Evolutionary conservation across 2,888 invertebrate species (phyloP).

Genomic region (Hypercompe scribonia): DNA sequence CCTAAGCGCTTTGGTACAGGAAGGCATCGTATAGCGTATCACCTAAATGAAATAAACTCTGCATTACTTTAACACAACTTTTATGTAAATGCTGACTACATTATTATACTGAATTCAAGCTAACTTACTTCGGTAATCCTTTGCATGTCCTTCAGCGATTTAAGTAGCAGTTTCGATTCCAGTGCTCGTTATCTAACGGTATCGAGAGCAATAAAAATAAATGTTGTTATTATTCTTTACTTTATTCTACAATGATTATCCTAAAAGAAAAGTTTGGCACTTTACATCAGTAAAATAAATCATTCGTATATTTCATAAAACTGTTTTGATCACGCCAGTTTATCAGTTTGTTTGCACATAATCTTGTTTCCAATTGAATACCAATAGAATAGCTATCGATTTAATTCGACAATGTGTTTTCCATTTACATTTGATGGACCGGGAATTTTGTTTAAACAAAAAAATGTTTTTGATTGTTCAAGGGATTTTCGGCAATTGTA

Average conservation of each 20-base stretch:
- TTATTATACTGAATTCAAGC: slow-evolving; percentile 25
- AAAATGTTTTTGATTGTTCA: slow-evolving; percentile 4
- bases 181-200: slow-evolving; percentile 25
- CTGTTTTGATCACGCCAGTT: slow-evolving; percentile 33
- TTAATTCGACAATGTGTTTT: slow-evolving; percentile 41
- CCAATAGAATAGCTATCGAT: slow-evolving; percentile 33
- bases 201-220: slow-evolving; percentile 10
- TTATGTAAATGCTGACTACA: slow-evolving; percentile 24
- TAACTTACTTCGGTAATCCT: slow-evolving; percentile 27
- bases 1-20: slow-evolving; percentile 13
- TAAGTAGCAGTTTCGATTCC: slow-evolving; percentile 20
- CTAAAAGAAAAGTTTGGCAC: not conserved
- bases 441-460: slow-evolving; percentile 16
- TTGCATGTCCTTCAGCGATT: slow-evolving; percentile 33
- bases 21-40: not conserved
- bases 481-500: not conserved
- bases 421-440: slow-evolving; percentile 32
- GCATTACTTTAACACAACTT: slow-evolving; percentile 21
- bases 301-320: slow-evolving; percentile 29
- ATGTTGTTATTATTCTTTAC: not conserved
- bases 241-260: not conserved
- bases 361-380: slow-evolving; percentile 47
- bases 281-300: not conserved
- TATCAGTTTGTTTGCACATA: slow-evolving; percentile 46
- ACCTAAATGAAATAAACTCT: slow-evolving; percentile 18